These are phyloP conservation scores for Capreolus pygargus DNA, from an alignment of 2,113 vertebrate genomes.

Conservation along the genomic window DNA sequence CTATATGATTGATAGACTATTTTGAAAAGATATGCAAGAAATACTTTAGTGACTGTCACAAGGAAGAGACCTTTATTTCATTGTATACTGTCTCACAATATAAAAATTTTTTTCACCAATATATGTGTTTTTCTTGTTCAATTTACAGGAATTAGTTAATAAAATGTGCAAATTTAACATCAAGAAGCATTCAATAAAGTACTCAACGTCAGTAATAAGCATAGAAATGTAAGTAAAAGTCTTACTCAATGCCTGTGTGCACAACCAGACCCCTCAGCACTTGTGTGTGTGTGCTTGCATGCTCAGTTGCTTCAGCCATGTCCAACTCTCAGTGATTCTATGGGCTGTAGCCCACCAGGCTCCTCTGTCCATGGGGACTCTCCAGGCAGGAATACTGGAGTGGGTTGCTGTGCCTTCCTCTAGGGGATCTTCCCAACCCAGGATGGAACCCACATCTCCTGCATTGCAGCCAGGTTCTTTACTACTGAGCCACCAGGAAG, in stretches of 20 bases:
- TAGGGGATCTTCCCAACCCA: not conserved
- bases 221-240: not conserved
- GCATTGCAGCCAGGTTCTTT: not conserved
- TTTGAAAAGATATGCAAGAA: not conserved
- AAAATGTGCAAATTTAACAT: not conserved
- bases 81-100: not conserved
- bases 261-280: not conserved
- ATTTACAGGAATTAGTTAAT: not conserved
- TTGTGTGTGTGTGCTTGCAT: not conserved
- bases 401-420: not conserved
- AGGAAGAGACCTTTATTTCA: not conserved
- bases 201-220: not conserved
- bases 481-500: not conserved
- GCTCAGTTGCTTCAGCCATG: not conserved
- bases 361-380: not conserved
- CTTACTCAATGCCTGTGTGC: not conserved
- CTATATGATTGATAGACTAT: not conserved
- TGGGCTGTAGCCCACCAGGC: not conserved
- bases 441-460: not conserved
- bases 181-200: not conserved
- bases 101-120: not conserved
- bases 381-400: not conserved
- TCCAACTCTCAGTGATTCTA: not conserved
- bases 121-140: not conserved
- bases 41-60: not conserved